Evolutionary conservation across 53 echinoderm and acorn worm genomes (phyloP), one percentile per base, ranked within the genome.

Genomic region (Pentamera pediparva): DNA sequence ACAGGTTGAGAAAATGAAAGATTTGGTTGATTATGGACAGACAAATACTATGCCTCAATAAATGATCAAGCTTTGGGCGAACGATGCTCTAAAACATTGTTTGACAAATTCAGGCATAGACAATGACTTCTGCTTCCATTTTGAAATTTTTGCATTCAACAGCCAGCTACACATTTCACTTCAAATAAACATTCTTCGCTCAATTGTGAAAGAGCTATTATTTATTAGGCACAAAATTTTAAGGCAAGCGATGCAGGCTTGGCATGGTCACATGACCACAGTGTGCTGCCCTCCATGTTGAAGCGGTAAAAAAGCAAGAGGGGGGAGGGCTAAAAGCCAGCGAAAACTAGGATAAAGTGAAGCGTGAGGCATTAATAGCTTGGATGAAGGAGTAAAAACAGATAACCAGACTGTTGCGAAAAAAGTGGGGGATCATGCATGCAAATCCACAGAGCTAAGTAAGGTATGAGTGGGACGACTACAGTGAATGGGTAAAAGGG

Each of bases 281-380:
- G 11, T 67, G 43, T 67, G 41, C 43, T 67, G 67, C 67, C 67
- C 67, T 67, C 67, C n/a, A 28, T 25, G 6, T 39, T 41, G 26
- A 67, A 43, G 43, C 45, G 25, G 40, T 39, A 65, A 67, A 65
- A 67, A 67, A 43, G 39, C 6, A 5, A 39, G 27, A 67, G 22
- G 37, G 39, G 6, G 40, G 40, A 65, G 28, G 39, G 67, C 67
- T 41, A 67, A 30, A 67, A 67, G 67, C 67, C 67, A 41, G 67
- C 67, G n/a, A 67, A 67, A 67, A 67, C 67, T 67, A 67, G 67
- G 67, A 67, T 41, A 67, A 67, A 67, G 67, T 67, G 67, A 67
- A 67, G 67, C 67, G 67, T 67, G 67, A 67, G 67, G 67, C 31
- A 67, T 67, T 67, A 67, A 32, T 61, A 32, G 67, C 67, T 67